Evolutionary conservation across 2,888 invertebrate genomes (phyloP).

Genomic region (Nymphalis urticae): DNA sequence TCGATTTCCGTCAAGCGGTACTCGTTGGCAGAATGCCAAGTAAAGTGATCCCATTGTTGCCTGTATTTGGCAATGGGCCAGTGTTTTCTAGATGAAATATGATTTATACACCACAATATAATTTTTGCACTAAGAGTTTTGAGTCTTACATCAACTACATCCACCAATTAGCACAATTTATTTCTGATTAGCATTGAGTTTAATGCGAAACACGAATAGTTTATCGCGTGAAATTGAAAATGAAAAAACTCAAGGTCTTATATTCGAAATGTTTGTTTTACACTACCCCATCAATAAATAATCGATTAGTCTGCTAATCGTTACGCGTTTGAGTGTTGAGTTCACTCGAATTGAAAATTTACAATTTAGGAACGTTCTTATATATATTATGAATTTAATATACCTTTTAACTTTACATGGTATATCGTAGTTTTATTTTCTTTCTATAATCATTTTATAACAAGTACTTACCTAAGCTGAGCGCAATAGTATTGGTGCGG

Average conservation of each 20-base stretch:
- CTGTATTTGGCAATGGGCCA: constrained; percentile 30
- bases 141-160: neutral
- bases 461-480: constrained; percentile 85
- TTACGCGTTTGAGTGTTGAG: no score
- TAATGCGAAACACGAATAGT: neutral
- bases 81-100: constrained; percentile 12
- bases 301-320: constrained; percentile 2
- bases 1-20: constrained; percentile 36
- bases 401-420: no score
- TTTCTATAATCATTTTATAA: no score
- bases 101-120: neutral
- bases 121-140: neutral
- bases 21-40: constrained; percentile 30
- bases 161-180: neutral
- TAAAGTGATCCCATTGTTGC: constrained; percentile 30
- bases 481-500: constrained; percentile 96
- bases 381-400: no score
- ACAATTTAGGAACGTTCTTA: no score
- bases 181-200: constrained; percentile 1
- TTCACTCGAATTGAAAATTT: no score
- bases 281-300: neutral
- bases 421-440: no score
- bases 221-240: neutral
- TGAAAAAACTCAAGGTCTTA: neutral
- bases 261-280: constrained; percentile 2